phyloP scores from a whole-genome alignment of 2,797 vertebrate species.

The Synaphobranchus kaupii region DNA sequence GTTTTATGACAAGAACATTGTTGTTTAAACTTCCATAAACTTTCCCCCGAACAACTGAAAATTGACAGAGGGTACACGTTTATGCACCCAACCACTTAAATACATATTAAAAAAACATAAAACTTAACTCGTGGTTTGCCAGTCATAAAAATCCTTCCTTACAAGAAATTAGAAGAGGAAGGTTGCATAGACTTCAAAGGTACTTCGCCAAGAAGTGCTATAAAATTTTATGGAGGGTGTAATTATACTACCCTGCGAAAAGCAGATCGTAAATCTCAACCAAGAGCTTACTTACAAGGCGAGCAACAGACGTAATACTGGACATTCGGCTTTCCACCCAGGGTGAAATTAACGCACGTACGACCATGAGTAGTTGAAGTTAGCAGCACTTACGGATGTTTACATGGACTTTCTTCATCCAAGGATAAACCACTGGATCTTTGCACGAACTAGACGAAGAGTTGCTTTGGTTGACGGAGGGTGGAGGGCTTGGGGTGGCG shows the following conservation, averaged over 20 bases:
- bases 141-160: conserved; percentile 65
- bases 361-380: conserved; percentile 58
- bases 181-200: conserved; percentile 91
- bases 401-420: conserved; percentile 98
- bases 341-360: conserved; percentile 65
- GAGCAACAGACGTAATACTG: conserved; percentile 76
- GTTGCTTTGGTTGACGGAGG: conserved; percentile 76
- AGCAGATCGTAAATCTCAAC: conserved; percentile 94
- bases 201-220: conserved; percentile 89
- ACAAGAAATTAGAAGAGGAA: conserved; percentile 81
- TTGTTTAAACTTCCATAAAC: conserved; percentile 62
- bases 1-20: not conserved
- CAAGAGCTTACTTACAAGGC: conserved; percentile 83
- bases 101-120: conserved; percentile 85
- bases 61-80: conserved; percentile 75
- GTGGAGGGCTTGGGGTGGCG: conserved; percentile 83
- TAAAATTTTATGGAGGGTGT: conserved; percentile 99
- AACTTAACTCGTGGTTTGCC: conserved; percentile 81
- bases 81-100: conserved; percentile 86
- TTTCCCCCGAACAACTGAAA: conserved; percentile 63
- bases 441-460: conserved; percentile 76
- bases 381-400: conserved; percentile 88
- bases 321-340: conserved; percentile 73
- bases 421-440: conserved; percentile 94
- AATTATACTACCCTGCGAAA: conserved; percentile 98